Evolutionary conservation across 2,797 vertebrate genomes (phyloP).

Genomic region (Lepilemur ruficaudatus): DNA sequence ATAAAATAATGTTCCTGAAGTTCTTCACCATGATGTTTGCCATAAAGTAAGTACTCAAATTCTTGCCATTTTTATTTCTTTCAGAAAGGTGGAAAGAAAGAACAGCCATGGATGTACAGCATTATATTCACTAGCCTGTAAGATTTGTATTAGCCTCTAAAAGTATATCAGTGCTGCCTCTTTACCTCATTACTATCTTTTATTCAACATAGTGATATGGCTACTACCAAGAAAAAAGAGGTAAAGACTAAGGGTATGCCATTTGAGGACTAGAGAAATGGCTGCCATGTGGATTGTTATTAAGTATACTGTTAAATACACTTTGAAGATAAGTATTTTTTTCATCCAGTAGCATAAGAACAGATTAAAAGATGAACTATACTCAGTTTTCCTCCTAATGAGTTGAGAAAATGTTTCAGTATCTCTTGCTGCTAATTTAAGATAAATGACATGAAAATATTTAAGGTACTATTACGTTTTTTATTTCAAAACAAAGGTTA

Average conservation of each 20-base stretch:
- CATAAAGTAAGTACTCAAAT: not conserved
- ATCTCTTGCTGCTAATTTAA: not conserved
- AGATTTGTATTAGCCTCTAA: not conserved
- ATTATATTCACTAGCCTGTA: not conserved
- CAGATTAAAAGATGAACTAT: not conserved
- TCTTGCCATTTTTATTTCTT: not conserved
- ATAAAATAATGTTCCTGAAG: not conserved
- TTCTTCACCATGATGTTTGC: not conserved
- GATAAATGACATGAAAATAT: not conserved
- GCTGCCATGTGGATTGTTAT: not conserved
- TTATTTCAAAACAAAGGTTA: not conserved
- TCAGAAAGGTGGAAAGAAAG: not conserved
- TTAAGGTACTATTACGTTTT: not conserved
- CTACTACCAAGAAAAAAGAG: not conserved
- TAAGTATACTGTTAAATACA: not conserved
- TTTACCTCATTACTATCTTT: not conserved
- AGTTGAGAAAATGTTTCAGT: fast-evolving
- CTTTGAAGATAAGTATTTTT: not conserved
- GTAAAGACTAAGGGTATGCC: not conserved
- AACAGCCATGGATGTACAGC: not conserved
- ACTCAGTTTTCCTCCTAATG: not conserved
- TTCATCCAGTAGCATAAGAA: not conserved
- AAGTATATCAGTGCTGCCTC: not conserved
- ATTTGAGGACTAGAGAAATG: not conserved
- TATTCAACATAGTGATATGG: not conserved